Evolutionary conservation across 2,888 invertebrate species (phyloP).

Genomic region (Bombyx huttoni): DNA sequence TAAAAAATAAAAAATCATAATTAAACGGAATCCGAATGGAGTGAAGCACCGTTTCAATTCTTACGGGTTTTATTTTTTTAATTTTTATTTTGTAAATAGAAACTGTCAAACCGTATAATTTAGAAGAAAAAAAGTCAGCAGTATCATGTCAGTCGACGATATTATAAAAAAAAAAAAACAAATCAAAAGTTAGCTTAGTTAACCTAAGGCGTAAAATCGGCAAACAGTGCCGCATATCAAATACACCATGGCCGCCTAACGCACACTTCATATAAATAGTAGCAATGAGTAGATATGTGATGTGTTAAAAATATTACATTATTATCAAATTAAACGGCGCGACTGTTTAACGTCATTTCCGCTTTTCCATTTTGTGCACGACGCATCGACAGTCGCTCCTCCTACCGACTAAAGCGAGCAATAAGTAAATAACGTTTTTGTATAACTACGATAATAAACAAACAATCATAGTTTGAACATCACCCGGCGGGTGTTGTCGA

Average conservation of each 20-base stretch:
- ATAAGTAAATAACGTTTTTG: constrained; percentile 37
- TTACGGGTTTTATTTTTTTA: neutral
- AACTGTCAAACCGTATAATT: neutral
- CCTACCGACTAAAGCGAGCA: constrained; percentile 58
- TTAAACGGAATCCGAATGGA: neutral
- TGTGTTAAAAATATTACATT: constrained; percentile 43
- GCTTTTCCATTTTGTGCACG: neutral
- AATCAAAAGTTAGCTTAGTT: neutral
- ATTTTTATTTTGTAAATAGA: too few relatives aligned
- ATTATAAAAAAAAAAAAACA: neutral
- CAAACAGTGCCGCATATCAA: constrained; percentile 4
- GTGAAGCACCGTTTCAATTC: neutral
- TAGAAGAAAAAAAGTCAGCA: neutral
- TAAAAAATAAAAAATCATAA: constrained; percentile 1
- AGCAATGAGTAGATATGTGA: constrained; percentile 67
- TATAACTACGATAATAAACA: constrained; percentile 48
- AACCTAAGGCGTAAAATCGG: neutral
- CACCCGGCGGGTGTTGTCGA: constrained; percentile 16
- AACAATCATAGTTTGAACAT: constrained; percentile 49
- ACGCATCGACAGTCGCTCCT: constrained; percentile 13
- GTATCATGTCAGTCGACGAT: neutral
- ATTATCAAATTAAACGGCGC: neutral
- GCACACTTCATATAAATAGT: constrained; percentile 47
- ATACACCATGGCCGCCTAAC: constrained; percentile 52
- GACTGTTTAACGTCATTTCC: neutral